phyloP scores from a whole-genome alignment of 1,140 invertebrate genomes.

The Schlechtendalia chinensis region DNA sequence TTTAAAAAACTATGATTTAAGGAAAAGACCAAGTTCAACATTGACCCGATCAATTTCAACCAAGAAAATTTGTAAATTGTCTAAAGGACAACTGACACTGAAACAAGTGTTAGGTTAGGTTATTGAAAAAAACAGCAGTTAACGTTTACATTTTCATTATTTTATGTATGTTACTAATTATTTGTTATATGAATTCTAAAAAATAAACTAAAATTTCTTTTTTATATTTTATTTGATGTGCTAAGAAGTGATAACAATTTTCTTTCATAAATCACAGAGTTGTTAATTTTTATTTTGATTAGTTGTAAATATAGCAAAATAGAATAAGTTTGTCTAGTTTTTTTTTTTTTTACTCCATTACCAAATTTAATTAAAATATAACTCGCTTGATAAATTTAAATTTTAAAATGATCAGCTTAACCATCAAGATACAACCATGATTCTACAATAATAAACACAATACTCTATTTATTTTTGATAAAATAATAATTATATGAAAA shows the following conservation, averaged over 20 bases:
- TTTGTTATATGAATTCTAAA: no score
- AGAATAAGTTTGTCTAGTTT: background rate
- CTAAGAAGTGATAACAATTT: no score
- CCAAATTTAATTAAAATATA: conserved; percentile 16
- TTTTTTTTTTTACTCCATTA: conserved; percentile 1
- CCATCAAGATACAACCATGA: conserved; percentile 15
- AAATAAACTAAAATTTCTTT: no score
- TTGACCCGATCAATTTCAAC: background rate
- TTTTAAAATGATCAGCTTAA: background rate
- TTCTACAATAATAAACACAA: conserved; percentile 31
- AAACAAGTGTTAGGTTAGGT: background rate
- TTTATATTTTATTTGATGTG: no score
- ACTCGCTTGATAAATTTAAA: conserved; percentile 10
- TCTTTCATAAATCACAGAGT: no score
- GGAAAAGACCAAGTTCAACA: conserved; percentile 11
- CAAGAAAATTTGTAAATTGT: background rate
- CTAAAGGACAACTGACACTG: conserved; percentile 31
- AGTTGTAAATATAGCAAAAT: no score
- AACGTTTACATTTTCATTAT: no score
- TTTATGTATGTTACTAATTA: no score
- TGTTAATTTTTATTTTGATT: no score
- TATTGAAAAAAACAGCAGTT: no score
- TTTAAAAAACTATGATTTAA: conserved; percentile 2
- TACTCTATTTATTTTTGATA: conserved; percentile 11
- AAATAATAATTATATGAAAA: conserved; percentile 35